Evolutionary conservation across 2,888 invertebrate species (phyloP), one percentile per base, ranked within the genome.

Genomic region (Flexamia atlantica): DNA sequence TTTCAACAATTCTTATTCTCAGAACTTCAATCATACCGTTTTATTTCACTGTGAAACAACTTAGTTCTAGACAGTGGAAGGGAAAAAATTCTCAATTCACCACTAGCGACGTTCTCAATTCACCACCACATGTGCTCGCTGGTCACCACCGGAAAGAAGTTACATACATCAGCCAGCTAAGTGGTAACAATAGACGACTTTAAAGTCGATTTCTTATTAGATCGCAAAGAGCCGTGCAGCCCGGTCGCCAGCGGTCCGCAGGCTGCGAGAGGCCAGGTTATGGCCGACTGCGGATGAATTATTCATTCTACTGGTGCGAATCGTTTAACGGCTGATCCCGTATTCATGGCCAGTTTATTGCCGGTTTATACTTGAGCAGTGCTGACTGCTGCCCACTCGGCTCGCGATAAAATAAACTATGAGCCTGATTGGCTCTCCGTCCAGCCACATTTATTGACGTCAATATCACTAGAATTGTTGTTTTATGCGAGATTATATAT

Each of bases 281-380:
- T 20, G 23, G 64, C 64, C 28, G 30, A 64, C 64, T 28, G 17
- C 12, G 25, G 57, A 64, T 64, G 64, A 64, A 64, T 64, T 64
- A 64, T 64, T 64, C 64, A 64, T 28, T 28, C 30, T 28, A 14
- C 64, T 64, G 14, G 64, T 64, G 64, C 28, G 64, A 64, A 28
- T 64, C 64, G 64, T 30, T 64, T 64, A 64, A 28, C 64, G 64
- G 64, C 14, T 64, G 64, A 64, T 64, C 64, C 64, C 28, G 64
- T 64, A 64, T 64, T 64, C 64, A 64, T 64, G 64, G 64, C 64
- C 28, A 64, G 64, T 64, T 64, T 64, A 64, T 64, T 64, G 64
- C 64, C 30, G 64, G 64, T 64, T 64, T 64, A 64, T 64, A 64
- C 64, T 57, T 64, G 64, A 30, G 64, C 64, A 28, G 28, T 64